Evolutionary conservation across 2,888 invertebrate species (phyloP).

Genomic region (Spodoptera exigua): DNA sequence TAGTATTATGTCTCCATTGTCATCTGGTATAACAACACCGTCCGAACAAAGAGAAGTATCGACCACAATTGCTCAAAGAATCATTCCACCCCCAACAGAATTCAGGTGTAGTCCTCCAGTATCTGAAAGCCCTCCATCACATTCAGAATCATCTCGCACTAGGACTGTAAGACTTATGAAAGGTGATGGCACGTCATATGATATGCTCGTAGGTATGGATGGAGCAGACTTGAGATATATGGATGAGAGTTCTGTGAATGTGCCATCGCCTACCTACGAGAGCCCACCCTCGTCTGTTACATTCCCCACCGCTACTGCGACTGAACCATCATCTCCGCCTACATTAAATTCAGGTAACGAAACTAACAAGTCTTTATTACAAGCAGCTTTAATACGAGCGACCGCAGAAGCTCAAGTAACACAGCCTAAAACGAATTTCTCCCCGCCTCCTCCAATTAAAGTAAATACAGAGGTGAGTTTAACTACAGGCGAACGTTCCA

Average conservation of each 20-base stretch:
- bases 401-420: conserved; percentile 88
- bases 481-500: conserved; percentile 88
- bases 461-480: conserved; percentile 93
- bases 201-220: conserved; percentile 94
- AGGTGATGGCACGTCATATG: conserved; percentile 91
- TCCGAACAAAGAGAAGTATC: conserved; percentile 83
- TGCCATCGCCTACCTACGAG: conserved; percentile 94
- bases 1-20: conserved; percentile 79
- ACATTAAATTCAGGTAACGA: conserved; percentile 83
- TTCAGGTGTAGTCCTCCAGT: conserved; percentile 92
- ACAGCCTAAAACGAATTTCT: conserved; percentile 81
- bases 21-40: conserved; percentile 82
- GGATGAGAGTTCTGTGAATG: conserved; percentile 96
- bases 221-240: conserved; percentile 96
- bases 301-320: conserved; percentile 89
- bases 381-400: conserved; percentile 92
- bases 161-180: conserved; percentile 88
- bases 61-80: conserved; percentile 90
- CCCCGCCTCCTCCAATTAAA: conserved; percentile 87
- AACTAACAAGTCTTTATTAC: conserved; percentile 91
- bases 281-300: conserved; percentile 92
- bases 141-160: conserved; percentile 87
- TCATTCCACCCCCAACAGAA: conserved; percentile 93
- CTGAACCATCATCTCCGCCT: conserved; percentile 90
- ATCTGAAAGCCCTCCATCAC: conserved; percentile 90